Base-by-base conservation (phyloP, 2,797 vertebrate genomes). In the Echeneis naucrates region DNA sequence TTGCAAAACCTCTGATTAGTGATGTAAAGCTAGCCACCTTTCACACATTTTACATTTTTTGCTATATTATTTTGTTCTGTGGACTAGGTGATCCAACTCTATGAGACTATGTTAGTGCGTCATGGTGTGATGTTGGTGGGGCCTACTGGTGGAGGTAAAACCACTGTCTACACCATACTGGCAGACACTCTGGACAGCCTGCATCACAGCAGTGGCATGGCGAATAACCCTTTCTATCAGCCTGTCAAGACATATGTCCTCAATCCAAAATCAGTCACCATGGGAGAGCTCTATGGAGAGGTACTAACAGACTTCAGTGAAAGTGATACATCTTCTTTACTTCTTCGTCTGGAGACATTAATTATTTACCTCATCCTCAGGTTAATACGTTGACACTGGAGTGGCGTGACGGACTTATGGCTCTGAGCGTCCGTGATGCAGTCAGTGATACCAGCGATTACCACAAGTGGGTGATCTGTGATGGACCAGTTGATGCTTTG, bases 71-170 rank as follows among this genome's bases (percentile, higher is more conserved):
- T 58, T 54, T 47, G n/a, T 21, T 48, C 35, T 24, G 42, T 19
- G 27, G 69, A 68, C 67, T 92, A 96, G 91, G 95, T 96, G 37
- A 97, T 97, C 74, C 96, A 97, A 57, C 88, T 97, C n/a, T 97
- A 95, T 44, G 96, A 97, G 89, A 97, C 96, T 19, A 97, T 97
- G 96, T 84, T 97, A 37, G 96, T 97, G 52, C 96, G 96, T 35
- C 96, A 97, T 38, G 96, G 96, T 35, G 96, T 97, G 32, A 97
- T 97, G 96, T 87, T 97, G 68, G 96, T 97, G 1, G 96, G 96
- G 4, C 96, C 96, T 12, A 95, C 96, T 0, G 96, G 96, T 38
- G 94, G 96, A 14, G 96, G 96, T 27, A 97, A 97, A 88, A 96
- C 96, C 67, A 95, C 95, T 17, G 94, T 96, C 79, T 97, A 97